phyloP scores from a whole-genome alignment of 2,113 vertebrate genomes.

The Cygnus atratus region DNA sequence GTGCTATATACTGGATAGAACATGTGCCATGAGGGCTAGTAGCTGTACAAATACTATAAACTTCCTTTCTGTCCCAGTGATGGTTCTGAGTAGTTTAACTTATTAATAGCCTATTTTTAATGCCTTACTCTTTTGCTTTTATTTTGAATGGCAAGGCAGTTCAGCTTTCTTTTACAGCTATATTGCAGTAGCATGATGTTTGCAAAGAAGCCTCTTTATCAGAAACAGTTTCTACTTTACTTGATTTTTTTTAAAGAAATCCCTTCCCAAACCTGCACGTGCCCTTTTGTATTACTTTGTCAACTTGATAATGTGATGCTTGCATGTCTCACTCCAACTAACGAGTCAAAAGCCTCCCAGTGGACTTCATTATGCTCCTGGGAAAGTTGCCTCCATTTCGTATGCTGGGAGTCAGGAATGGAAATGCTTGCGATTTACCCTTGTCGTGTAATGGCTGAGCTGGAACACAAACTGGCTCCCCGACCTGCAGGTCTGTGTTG shows the following conservation, averaged over 20 bases:
- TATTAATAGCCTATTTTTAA: background rate
- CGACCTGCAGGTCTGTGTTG: background rate
- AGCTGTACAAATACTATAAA: background rate
- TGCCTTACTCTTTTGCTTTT: background rate
- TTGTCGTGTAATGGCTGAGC: background rate
- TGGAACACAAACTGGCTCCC: background rate
- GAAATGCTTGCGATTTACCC: background rate
- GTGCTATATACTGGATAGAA: background rate
- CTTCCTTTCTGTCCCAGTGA: background rate
- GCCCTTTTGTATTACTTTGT: background rate
- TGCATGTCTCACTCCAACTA: background rate
- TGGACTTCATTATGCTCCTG: background rate
- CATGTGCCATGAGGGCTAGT: background rate
- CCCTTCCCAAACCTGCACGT: background rate
- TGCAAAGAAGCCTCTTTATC: background rate
- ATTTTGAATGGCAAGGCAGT: background rate
- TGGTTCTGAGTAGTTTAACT: background rate
- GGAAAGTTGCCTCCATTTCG: background rate
- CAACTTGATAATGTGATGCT: background rate
- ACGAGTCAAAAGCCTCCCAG: background rate
- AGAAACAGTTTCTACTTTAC: background rate
- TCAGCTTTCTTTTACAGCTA: background rate
- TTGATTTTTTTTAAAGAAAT: background rate
- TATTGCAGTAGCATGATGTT: background rate
- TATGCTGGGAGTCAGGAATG: no score